phyloP scores from a whole-genome alignment of 2,797 vertebrate species.

The Eleutherodactylus coqui region DNA sequence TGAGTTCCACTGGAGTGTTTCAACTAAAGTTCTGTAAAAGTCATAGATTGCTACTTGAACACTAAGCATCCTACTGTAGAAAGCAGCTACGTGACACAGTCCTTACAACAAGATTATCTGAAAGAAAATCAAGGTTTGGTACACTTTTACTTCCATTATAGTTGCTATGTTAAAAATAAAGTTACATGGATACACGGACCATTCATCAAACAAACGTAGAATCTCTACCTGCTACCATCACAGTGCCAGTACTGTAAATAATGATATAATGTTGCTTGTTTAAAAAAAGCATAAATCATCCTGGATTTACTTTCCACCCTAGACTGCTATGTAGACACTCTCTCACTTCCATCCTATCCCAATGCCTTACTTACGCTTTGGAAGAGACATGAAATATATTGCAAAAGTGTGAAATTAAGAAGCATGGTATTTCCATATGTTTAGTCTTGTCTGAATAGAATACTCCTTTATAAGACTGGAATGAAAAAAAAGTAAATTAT shows the following conservation, averaged over 20 bases:
- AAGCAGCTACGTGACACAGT: not conserved
- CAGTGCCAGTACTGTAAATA: not conserved
- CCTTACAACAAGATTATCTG: not conserved
- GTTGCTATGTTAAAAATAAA: slow-evolving; percentile 7
- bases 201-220: not conserved
- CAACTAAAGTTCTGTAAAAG: not conserved
- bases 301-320: not conserved
- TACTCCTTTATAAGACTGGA: slow-evolving; percentile 24
- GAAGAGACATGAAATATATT: slow-evolving; percentile 2
- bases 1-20: not conserved
- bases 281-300: not conserved
- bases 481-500: slow-evolving; percentile 40
- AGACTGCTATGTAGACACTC: not conserved
- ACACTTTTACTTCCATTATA: no score
- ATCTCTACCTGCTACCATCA: not conserved
- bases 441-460: slow-evolving; percentile 46
- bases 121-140: no score
- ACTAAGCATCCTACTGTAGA: not conserved
- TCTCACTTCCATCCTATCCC: not conserved
- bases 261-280: slow-evolving; percentile 2
- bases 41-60: not conserved
- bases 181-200: not conserved
- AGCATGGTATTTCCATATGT: slow-evolving; percentile 38
- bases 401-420: slow-evolving; percentile 30
- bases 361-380: slow-evolving; percentile 5